A percentile compares a stretch with the other conserved stretches of the same genome.
Evolutionary conservation across 2,888 invertebrate genomes (phyloP).

Genomic region (Poecilobothrus nobilitatus): DNA sequence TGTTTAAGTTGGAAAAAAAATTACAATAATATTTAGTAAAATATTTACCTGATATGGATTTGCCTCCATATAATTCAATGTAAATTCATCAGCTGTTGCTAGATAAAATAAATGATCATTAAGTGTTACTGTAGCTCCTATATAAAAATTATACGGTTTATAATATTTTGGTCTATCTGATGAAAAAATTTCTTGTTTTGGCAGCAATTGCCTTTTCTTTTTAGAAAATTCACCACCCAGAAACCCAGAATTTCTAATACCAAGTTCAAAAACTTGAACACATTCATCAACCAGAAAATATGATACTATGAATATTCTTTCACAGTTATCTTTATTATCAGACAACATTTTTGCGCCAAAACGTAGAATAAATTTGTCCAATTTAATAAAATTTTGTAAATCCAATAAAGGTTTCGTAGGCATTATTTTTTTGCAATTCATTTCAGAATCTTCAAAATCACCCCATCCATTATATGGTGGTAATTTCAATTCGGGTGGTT

Average conservation of each 20-base stretch:
- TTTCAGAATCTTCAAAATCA: slow-evolving; percentile 79
- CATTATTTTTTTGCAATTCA: slow-evolving; percentile 72
- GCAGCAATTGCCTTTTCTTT: slow-evolving; percentile 61
- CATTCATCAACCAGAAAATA: slow-evolving; percentile 78
- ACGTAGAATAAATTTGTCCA: slow-evolving; percentile 67
- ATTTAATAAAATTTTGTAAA: slow-evolving; percentile 69
- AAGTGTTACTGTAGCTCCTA: slow-evolving; percentile 70
- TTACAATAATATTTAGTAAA: not conserved
- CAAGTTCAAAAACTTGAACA: slow-evolving; percentile 71
- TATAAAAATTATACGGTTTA: slow-evolving; percentile 70
- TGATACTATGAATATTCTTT: slow-evolving; percentile 69
- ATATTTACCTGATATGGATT: slow-evolving; percentile 58
- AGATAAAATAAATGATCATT: slow-evolving; percentile 72
- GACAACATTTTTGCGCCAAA: slow-evolving; percentile 72
- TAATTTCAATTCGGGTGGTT: slow-evolving; percentile 36
- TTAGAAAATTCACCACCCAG: slow-evolving; percentile 57
- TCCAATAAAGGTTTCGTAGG: slow-evolving; percentile 69
- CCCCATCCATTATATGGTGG: slow-evolving; percentile 92
- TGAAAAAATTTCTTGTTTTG: slow-evolving; percentile 61
- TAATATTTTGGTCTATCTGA: slow-evolving; percentile 67
- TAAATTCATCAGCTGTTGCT: slow-evolving; percentile 76
- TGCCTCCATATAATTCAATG: slow-evolving; percentile 77
- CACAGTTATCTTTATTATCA: slow-evolving; percentile 55
- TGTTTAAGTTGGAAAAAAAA: not conserved
- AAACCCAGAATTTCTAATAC: slow-evolving; percentile 62